These are phyloP conservation scores for Drosophila hamatofila DNA, from an alignment of 2,888 invertebrate genomes.

Conservation along the genomic window DNA sequence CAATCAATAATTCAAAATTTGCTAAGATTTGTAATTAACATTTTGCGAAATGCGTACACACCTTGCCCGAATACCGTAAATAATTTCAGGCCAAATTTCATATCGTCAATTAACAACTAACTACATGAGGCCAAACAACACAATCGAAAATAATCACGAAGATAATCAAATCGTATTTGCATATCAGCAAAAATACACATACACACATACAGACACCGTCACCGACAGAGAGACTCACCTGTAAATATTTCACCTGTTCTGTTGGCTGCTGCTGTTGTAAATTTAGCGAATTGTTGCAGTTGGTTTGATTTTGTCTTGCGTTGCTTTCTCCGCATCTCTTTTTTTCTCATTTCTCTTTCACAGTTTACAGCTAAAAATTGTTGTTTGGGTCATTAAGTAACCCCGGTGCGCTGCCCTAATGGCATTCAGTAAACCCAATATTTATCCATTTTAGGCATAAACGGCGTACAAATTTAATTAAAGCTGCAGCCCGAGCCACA, in stretches of 20 bases:
- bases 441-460: slow-evolving; percentile 49
- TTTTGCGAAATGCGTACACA: slow-evolving; percentile 36
- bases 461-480: slow-evolving; percentile 72
- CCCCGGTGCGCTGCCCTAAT: slow-evolving; percentile 47
- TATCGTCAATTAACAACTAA: slow-evolving; percentile 47
- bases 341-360: slow-evolving; percentile 71
- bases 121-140: slow-evolving; percentile 44
- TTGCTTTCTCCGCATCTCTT: slow-evolving; percentile 76
- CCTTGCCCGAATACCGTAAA: slow-evolving; percentile 49
- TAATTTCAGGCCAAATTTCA: slow-evolving; percentile 40
- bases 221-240: slow-evolving; percentile 9
- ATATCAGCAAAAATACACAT: slow-evolving; percentile 29
- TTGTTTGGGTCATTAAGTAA: slow-evolving; percentile 77
- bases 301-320: slow-evolving; percentile 58
- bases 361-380: slow-evolving; percentile 67
- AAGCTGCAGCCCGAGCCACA: slow-evolving; percentile 22
- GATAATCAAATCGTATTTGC: slow-evolving; percentile 49
- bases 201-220: slow-evolving; percentile 15
- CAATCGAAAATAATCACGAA: slow-evolving; percentile 66
- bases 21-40: slow-evolving; percentile 23
- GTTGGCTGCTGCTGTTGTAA: slow-evolving; percentile 36
- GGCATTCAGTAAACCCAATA: slow-evolving; percentile 33
- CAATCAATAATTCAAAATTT: slow-evolving; percentile 11
- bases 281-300: slow-evolving; percentile 68
- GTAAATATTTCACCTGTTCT: slow-evolving; percentile 61